These are phyloP conservation scores for Rhinichthys osculus DNA, from an alignment of 2,797 vertebrate species.

Conservation along the genomic window DNA sequence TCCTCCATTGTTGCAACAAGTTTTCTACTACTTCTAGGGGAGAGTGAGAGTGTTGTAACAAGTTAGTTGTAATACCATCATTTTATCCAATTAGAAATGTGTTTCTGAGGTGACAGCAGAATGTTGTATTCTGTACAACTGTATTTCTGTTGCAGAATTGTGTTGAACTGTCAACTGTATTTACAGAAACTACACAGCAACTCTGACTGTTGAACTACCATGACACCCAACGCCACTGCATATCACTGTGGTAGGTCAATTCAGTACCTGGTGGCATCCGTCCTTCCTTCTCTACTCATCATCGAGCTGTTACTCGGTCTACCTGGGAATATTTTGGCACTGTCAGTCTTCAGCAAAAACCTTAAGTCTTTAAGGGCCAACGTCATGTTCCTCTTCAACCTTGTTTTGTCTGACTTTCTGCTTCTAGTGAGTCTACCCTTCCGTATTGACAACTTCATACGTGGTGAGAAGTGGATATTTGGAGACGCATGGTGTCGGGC, in stretches of 20 bases:
- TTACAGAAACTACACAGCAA: conserved; percentile 13
- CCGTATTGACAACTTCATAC: conserved; percentile 68
- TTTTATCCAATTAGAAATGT: not conserved
- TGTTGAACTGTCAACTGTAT: not conserved
- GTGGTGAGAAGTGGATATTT: conserved; percentile 66
- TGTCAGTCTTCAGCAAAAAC: conserved; percentile 77
- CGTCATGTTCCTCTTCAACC: conserved; percentile 75
- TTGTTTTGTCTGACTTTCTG: conserved; percentile 78
- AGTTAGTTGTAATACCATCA: not conserved
- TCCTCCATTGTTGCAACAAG: not conserved
- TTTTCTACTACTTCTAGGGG: not conserved
- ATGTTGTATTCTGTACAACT: not conserved
- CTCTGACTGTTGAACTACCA: conserved; percentile 3
- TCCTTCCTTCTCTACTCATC: conserved; percentile 71
- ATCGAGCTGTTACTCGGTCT: conserved; percentile 77
- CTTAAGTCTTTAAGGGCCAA: conserved; percentile 72
- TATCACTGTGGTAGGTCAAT: not conserved
- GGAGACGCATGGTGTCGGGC: conserved; percentile 67
- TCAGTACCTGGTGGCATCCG: accelerated
- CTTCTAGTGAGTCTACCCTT: conserved; percentile 78
- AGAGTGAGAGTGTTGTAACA: not conserved
- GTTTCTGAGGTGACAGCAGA: not conserved
- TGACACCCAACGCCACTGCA: not conserved
- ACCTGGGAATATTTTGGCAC: conserved; percentile 69
- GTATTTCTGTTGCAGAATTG: not conserved